Conservation (phyloP, 2,113 vertebrate genomes). For the Typhlomys cinereus region DNA sequence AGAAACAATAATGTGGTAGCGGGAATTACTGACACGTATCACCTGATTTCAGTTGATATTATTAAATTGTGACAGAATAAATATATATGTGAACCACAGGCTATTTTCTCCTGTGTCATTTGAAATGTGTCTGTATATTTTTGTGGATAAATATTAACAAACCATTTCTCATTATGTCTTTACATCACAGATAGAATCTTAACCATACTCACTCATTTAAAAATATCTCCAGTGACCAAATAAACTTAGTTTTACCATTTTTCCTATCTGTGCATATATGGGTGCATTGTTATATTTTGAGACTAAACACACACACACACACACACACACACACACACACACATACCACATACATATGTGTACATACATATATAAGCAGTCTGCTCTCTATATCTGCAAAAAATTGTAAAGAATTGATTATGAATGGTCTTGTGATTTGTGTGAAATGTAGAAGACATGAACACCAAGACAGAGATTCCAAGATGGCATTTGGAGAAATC, state of each 20-base stretch:
- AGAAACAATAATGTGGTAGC: not conserved
- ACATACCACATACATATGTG: not conserved
- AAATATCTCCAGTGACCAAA: not conserved
- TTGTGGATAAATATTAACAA: not conserved
- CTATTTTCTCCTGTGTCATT: not conserved
- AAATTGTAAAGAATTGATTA: too few species aligned
- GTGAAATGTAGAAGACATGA: not conserved
- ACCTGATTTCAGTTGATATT: too few species aligned
- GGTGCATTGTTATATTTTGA: not conserved
- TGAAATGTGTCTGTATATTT: not conserved
- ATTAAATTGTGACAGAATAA: not conserved
- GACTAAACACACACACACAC: not conserved
- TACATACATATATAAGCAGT: not conserved
- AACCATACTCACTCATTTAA: not conserved
- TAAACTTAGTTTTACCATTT: not conserved
- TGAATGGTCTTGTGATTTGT: not conserved
- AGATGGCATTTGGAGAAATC: not conserved
- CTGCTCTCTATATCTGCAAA: too few species aligned
- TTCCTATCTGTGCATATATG: not conserved
- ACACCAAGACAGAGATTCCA: not conserved
- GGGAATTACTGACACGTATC: not conserved
- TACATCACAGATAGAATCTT: not conserved
- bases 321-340: not conserved
- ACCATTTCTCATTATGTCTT: not conserved
- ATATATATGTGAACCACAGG: not conserved